Conservation (phyloP, 2,113 vertebrate genomes). For the Tragelaphus strepsiceros region DNA sequence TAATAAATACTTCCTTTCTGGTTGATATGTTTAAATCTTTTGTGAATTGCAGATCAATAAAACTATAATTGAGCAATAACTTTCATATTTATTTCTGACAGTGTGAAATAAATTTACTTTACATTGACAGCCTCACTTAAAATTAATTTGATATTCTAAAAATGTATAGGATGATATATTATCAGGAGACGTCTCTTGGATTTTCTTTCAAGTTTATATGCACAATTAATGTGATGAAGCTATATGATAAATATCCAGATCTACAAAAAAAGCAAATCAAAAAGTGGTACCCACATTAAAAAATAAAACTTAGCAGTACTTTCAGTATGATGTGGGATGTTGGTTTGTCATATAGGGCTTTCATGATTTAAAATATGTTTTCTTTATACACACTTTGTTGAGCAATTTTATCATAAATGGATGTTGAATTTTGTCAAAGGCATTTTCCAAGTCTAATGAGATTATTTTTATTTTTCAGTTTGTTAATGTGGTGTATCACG, state of each 20-base stretch:
- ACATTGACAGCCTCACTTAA: neutral
- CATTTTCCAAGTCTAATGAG: neutral
- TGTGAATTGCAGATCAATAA: neutral
- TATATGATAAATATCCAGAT: neutral
- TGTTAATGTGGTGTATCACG: neutral
- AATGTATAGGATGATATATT: neutral
- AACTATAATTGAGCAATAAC: neutral
- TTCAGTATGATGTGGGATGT: neutral
- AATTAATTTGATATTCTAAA: neutral
- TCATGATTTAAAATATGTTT: neutral
- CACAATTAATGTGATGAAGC: neutral
- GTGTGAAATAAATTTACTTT: constrained; percentile 17
- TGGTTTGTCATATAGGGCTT: neutral
- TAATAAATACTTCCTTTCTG: neutral
- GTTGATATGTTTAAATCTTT: neutral
- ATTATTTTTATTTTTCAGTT: neutral
- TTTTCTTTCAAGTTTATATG: neutral
- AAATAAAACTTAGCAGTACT: neutral
- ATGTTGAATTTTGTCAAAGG: neutral
- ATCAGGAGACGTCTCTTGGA: neutral
- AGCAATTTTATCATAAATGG: neutral
- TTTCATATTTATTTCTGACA: neutral
- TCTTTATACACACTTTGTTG: neutral
- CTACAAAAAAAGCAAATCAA: neutral
- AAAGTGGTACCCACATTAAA: neutral